Percentiles rank a stretch among this genome's conserved stretches.
phyloP scores from a whole-genome alignment of 92 coral and sea anemone genomes.

The Epizoanthus stellaris region DNA sequence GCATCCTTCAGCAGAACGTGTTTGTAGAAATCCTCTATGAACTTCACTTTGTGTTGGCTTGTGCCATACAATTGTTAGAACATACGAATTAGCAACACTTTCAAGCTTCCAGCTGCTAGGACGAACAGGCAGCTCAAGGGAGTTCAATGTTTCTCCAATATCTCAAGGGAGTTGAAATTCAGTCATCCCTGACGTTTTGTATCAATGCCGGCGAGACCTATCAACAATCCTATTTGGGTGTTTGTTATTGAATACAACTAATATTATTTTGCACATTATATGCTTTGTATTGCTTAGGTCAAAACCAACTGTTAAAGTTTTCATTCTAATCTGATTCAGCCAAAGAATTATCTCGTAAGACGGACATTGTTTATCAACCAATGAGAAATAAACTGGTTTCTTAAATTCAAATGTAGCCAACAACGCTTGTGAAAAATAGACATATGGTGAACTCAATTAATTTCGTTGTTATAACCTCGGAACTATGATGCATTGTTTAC shows the following conservation, averaged over 20 bases:
- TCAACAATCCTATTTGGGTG: not conserved
- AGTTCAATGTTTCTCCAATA: conserved; percentile 7
- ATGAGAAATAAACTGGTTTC: not conserved
- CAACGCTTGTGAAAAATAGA: not conserved
- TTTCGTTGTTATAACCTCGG: conserved; percentile 7
- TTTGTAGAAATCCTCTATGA: not conserved
- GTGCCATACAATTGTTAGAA: conserved; percentile 33
- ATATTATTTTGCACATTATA: too few species aligned
- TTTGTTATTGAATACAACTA: not conserved
- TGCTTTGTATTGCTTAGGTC: not conserved
- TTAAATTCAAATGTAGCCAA: too few species aligned
- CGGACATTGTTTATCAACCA: not conserved
- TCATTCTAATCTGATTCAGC: not conserved
- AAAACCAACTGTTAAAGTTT: not conserved
- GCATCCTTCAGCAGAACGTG: not conserved
- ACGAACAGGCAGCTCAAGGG: conserved; percentile 7
- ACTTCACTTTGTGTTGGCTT: not conserved
- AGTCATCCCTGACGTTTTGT: not conserved
- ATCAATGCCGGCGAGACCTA: not conserved
- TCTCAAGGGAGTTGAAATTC: conserved; percentile 12
- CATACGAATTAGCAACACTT: not conserved
- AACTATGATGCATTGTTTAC: not conserved
- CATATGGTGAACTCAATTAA: not conserved
- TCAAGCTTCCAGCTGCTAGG: conserved; percentile 32
- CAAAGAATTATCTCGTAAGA: not conserved